Percentiles rank a stretch among this genome's conserved stretches.
Conservation (phyloP, 2,797 vertebrate species). For the Mus minutoides region DNA sequence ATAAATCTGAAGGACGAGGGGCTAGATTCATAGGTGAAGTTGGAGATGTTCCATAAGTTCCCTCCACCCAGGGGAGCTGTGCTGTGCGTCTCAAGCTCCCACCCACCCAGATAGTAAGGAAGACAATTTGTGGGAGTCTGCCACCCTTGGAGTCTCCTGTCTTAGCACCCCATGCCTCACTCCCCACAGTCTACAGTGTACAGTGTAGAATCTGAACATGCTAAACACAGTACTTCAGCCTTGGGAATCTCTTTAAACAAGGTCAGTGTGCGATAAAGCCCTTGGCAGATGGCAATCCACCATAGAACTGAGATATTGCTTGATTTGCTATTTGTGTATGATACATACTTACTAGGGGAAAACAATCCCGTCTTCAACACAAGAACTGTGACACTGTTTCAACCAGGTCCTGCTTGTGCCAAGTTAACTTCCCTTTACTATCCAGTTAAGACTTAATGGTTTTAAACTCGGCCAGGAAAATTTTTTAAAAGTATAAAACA, state of each 20-base stretch:
- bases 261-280: constrained; percentile 29
- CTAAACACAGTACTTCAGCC: background rate
- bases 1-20: background rate
- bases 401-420: background rate
- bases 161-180: background rate
- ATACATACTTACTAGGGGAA: background rate
- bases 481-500: constrained; percentile 14
- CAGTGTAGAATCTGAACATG: constrained; percentile 8
- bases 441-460: constrained; percentile 34
- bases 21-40: background rate
- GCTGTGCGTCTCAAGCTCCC: background rate
- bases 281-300: background rate
- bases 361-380: constrained; percentile 9
- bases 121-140: background rate
- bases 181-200: background rate
- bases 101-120: background rate
- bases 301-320: background rate
- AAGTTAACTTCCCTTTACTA: constrained; percentile 32
- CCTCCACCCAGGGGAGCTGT: background rate
- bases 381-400: background rate
- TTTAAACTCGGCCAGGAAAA: constrained; percentile 67
- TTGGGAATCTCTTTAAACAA: constrained; percentile 9
- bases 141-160: background rate
- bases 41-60: background rate
- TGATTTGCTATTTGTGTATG: background rate